Percentiles rank a stretch among this genome's conserved stretches.
phyloP scores from a whole-genome alignment of 2,113 vertebrate species.

The Etheostoma spectabile region DNA sequence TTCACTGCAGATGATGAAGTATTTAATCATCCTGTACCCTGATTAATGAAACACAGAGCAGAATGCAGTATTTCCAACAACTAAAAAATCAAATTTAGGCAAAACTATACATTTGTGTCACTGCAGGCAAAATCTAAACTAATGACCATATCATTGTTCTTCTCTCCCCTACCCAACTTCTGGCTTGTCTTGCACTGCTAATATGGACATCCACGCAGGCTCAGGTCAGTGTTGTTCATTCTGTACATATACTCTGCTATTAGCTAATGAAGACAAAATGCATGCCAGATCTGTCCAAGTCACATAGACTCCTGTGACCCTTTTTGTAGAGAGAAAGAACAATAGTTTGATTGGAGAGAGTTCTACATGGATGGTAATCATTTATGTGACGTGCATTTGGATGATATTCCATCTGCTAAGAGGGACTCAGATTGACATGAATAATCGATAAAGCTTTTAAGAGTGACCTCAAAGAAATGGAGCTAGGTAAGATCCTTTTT shows the following conservation, averaged over 20 bases:
- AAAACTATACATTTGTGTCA: constrained; percentile 62
- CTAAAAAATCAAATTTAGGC: constrained; percentile 28
- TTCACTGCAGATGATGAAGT: constrained; percentile 59
- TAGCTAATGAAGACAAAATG: constrained; percentile 77
- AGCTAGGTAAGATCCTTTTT: constrained; percentile 33
- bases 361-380: constrained; percentile 17
- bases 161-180: constrained; percentile 87
- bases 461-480: constrained; percentile 40
- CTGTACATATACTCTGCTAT: constrained; percentile 81
- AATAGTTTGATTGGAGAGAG: constrained; percentile 37
- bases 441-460: constrained; percentile 27
- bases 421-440: constrained; percentile 36
- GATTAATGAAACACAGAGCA: constrained; percentile 60
- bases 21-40: constrained; percentile 64
- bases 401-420: constrained; percentile 42
- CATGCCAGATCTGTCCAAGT: constrained; percentile 64
- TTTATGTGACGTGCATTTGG: constrained; percentile 46
- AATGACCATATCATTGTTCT: constrained; percentile 95
- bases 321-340: constrained; percentile 41
- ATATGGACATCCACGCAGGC: constrained; percentile 98
- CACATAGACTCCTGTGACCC: constrained; percentile 45
- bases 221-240: constrained; percentile 95
- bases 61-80: constrained; percentile 23
- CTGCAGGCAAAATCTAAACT: constrained; percentile 84
- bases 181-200: constrained; percentile 94